A percentile compares a stretch with the other conserved stretches of the same genome.
Conservation (phyloP, 2,888 invertebrate species). For the Thera obeliscata region DNA sequence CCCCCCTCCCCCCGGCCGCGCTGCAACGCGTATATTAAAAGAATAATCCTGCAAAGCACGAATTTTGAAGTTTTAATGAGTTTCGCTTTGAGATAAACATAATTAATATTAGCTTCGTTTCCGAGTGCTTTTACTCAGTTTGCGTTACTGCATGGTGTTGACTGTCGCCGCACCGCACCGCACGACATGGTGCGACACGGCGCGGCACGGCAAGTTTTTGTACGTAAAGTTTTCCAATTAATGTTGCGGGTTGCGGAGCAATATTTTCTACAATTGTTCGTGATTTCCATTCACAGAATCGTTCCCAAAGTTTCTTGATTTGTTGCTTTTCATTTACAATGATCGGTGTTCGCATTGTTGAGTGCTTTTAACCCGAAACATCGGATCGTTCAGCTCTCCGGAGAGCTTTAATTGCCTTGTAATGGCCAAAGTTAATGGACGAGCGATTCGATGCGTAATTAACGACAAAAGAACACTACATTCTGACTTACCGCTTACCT, state of each 20-base stretch:
- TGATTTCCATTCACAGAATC: conserved; percentile 15
- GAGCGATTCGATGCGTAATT: conserved; percentile 13
- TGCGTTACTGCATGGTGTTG: conserved; percentile 1
- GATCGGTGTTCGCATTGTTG: conserved; percentile 19
- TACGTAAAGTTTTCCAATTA: conserved; percentile 30
- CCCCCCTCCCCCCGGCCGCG: background rate
- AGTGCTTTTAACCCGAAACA: conserved; percentile 10
- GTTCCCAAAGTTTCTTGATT: conserved; percentile 26
- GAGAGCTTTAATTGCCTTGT: conserved; percentile 13
- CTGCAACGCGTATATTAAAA: conserved; percentile 42
- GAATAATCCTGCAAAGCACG: conserved; percentile 31
- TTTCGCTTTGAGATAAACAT: conserved; percentile 58
- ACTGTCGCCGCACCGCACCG: background rate
- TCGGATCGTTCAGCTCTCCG: conserved; percentile 3
- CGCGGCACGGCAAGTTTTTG: conserved; percentile 12
- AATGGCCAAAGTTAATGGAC: conserved; percentile 15
- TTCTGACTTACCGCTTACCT: conserved; percentile 1
- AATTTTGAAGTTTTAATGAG: conserved; percentile 57
- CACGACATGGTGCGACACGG: background rate
- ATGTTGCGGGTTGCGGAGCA: conserved; percentile 23
- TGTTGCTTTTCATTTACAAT: conserved; percentile 30
- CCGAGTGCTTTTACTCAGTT: conserved; percentile 17
- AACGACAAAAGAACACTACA: conserved; percentile 11
- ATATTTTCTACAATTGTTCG: conserved; percentile 27
- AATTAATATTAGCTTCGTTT: conserved; percentile 44